Evolutionary conservation across 2,888 invertebrate species (phyloP).

Genomic region (Spatulosminthurus flaviceps): DNA sequence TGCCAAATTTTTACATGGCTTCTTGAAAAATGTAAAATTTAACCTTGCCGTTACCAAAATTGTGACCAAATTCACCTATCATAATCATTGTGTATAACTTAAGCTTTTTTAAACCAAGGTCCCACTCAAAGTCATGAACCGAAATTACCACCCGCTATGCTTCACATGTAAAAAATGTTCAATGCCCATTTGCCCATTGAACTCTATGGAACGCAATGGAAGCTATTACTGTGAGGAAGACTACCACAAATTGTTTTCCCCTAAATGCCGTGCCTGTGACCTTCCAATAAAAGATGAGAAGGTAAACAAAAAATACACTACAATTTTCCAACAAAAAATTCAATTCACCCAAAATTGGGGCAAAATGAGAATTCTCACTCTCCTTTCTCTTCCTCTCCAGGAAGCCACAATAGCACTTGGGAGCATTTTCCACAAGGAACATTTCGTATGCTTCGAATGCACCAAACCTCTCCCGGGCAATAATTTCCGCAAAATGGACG

Average conservation of each 20-base stretch:
- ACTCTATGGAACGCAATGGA: conserved; percentile 56
- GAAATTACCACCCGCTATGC: conserved; percentile 59
- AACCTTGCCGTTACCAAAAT: too few species aligned
- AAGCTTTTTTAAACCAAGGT: conserved; percentile 27
- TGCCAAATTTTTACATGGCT: too few species aligned
- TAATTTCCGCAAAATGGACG: conserved; percentile 57
- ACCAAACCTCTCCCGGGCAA: conserved; percentile 55
- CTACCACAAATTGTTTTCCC: conserved; percentile 57
- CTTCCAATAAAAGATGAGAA: conserved; percentile 58
- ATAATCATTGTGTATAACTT: neutral
- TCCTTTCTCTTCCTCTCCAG: conserved; percentile 39
- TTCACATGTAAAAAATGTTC: conserved; percentile 62
- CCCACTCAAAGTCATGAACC: conserved; percentile 55
- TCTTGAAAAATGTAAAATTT: too few species aligned
- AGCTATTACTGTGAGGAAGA: conserved; percentile 57
- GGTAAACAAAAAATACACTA: conserved; percentile 52
- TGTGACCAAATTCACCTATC: neutral
- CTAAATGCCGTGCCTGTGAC: conserved; percentile 58
- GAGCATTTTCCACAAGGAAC: conserved; percentile 58
- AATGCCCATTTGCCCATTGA: conserved; percentile 59
- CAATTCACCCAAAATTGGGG: too few species aligned
- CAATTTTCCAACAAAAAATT: too few species aligned
- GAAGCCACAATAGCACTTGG: conserved; percentile 61
- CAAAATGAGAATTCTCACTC: neutral
- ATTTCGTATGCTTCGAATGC: conserved; percentile 61